A percentile compares a stretch with the other conserved stretches of the same genome.
phyloP scores from a whole-genome alignment of 2,888 invertebrate genomes.

The Amblyjoppa fuscipennis region DNA sequence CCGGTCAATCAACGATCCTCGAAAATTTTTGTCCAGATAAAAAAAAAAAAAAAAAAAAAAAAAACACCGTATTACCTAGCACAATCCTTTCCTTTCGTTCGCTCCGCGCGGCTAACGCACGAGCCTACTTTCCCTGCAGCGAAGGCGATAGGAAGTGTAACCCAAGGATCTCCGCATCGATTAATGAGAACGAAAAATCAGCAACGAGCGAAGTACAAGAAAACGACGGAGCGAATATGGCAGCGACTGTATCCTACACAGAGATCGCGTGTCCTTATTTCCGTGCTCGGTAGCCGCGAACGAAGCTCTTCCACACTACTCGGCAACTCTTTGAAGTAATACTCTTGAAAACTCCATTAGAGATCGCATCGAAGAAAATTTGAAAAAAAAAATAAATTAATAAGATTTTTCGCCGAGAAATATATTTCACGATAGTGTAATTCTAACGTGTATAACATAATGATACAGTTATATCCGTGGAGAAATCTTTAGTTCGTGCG shows the following conservation, averaged over 20 bases:
- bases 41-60: neutral
- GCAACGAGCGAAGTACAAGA: slow-evolving; percentile 32
- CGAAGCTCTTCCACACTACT: neutral
- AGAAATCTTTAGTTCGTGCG: too few species aligned
- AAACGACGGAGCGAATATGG: slow-evolving; percentile 28
- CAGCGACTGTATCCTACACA: neutral
- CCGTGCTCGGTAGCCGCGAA: slow-evolving; percentile 6
- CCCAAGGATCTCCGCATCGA: slow-evolving; percentile 30
- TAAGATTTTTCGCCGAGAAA: too few species aligned
- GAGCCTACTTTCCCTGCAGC: slow-evolving; percentile 12
- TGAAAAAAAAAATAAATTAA: too few species aligned
- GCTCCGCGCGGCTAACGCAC: neutral
- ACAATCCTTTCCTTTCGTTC: neutral
- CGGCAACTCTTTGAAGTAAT: neutral
- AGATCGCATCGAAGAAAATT: neutral
- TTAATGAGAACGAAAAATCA: slow-evolving; percentile 65
- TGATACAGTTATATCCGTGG: too few species aligned
- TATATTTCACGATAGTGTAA: too few species aligned
- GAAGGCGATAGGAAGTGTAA: slow-evolving; percentile 20
- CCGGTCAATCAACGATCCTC: neutral
- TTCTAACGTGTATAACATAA: too few species aligned
- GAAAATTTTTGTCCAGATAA: neutral
- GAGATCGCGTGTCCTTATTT: slow-evolving; percentile 9
- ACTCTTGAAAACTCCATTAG: neutral
- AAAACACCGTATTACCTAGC: neutral